Percentiles rank a stretch among this genome's conserved stretches.
These are phyloP conservation scores for Bruchidius siliquastri DNA, from an alignment of 2,888 invertebrate genomes.

Conservation along the genomic window DNA sequence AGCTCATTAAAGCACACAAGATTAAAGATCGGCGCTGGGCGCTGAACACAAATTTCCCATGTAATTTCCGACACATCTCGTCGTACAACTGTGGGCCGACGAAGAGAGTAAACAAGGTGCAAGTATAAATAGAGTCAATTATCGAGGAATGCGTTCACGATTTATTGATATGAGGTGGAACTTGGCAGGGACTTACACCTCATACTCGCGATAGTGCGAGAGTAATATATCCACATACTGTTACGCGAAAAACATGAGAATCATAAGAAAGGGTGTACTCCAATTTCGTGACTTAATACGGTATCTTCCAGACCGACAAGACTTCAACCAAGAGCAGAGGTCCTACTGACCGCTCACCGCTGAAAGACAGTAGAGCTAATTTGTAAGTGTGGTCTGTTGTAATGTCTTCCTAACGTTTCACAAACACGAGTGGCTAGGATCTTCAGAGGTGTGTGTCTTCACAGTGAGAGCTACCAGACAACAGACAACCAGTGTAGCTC, in stretches of 20 bases:
- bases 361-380: too few relatives aligned
- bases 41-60: constrained; percentile 4
- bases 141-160: constrained; percentile 27
- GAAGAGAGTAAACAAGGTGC: constrained; percentile 20
- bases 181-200: neutral
- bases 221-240: neutral
- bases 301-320: too few relatives aligned
- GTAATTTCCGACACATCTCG: constrained; percentile 20
- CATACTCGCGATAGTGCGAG: neutral
- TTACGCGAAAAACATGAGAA: neutral
- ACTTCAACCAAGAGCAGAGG: too few relatives aligned
- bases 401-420: too few relatives aligned
- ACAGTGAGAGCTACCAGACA: too few relatives aligned
- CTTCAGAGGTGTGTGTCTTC: too few relatives aligned
- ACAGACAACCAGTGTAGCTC: too few relatives aligned
- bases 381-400: too few relatives aligned
- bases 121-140: constrained; percentile 32
- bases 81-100: constrained; percentile 1
- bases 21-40: neutral
- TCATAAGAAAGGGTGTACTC: too few relatives aligned
- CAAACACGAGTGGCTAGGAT: too few relatives aligned
- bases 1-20: neutral
- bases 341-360: too few relatives aligned
- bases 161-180: constrained; percentile 19
- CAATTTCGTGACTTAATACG: too few relatives aligned